Percentiles rank a stretch among this genome's conserved stretches.
phyloP scores from a whole-genome alignment of 2,888 invertebrate genomes.

The Microctonus brassicae region DNA sequence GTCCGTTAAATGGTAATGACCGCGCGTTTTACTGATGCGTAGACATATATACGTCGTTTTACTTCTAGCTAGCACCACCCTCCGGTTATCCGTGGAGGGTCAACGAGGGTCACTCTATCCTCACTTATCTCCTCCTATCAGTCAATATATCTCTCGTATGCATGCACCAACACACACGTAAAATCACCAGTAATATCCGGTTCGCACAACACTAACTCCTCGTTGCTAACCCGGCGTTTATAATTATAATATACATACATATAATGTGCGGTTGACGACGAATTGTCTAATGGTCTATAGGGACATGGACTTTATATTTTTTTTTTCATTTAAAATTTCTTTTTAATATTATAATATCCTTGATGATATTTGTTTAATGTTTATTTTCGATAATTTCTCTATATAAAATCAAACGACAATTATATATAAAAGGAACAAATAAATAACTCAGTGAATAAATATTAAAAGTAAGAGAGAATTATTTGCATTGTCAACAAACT shows the following conservation, averaged over 20 bases:
- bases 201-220: conserved; percentile 40
- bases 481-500: background rate
- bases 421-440: too few species aligned
- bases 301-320: conserved; percentile 5
- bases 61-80: conserved; percentile 16
- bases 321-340: conserved; percentile 9
- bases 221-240: conserved; percentile 24
- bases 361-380: too few species aligned
- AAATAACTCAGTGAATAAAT: background rate
- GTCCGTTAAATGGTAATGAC: conserved; percentile 31
- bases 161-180: conserved; percentile 41
- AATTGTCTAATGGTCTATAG: conserved; percentile 3
- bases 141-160: conserved; percentile 21
- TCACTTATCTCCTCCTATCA: conserved; percentile 53
- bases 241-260: too few species aligned
- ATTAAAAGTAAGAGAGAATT: background rate
- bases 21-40: background rate
- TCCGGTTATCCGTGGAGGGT: conserved; percentile 47
- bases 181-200: conserved; percentile 50
- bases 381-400: too few species aligned
- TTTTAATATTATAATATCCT: background rate
- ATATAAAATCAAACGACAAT: background rate
- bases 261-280: background rate
- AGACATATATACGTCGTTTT: too few species aligned
- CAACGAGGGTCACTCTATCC: conserved; percentile 47